Evolutionary conservation across 2,888 invertebrate species (phyloP), one percentile per base, ranked within the genome.

Genomic region (Drosophila cyrtoloma): DNA sequence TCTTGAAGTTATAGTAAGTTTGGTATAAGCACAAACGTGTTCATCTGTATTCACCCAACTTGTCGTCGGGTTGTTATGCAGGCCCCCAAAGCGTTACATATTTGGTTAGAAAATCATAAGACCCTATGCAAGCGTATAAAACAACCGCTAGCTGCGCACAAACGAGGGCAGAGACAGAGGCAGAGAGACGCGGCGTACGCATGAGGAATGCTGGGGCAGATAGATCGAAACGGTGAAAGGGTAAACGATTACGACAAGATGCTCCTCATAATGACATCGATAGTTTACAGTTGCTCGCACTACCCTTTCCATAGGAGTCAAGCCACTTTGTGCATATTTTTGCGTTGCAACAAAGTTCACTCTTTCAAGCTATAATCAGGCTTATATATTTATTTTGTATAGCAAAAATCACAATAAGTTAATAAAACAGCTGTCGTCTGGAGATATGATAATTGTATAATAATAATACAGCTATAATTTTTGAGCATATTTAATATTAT

Each of bases 251-350:
- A 64, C 69, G 62, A 67, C 66, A 72, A 84, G 69, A 65, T 52
- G 33, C 62, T 52, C 28, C 55, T 64, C 42, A 61, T 77, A 71
- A 72, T 75, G 65, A 63, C 59, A 58, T 50, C 71, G 44, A 75
- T 64, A 70, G 69, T 82, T 87, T 90, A 89, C 88, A 82, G 90
- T 87, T 87, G 64, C 57, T 72, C 66, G 53, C 61, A 42, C 55
- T 57, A 68, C 85, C 10, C 85, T 82, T 51, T 19, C 44, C 12
- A 6, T 9, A 12, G 6, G 1, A 1, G 9, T 5, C 39, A 19
- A 35, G 3, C 3, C 10, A 60, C 14, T 53, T 47, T 19, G 3
- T 19, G 16, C 5, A 5, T 7, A 1, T 12, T 1, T 33, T 16
- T 28, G 37, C 10, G 30, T 2, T 7, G 19, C 6, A 37, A 32